A percentile compares a stretch with the other conserved stretches of the same genome.
Conservation (phyloP, 1,140 invertebrate genomes). For the Wasmannia auropunctata region DNA sequence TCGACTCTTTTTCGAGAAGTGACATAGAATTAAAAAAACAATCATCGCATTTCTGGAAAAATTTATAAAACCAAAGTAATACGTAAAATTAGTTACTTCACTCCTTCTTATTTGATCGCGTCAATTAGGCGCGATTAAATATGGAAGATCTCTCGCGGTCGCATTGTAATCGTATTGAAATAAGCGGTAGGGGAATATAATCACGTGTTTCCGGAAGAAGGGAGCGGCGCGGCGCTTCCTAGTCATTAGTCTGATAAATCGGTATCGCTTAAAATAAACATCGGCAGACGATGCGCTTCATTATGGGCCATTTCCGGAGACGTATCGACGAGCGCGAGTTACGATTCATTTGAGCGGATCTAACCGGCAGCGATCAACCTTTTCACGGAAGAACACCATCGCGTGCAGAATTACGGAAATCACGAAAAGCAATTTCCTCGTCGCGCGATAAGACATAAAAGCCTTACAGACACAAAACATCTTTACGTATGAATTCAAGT, state of each 20-base stretch:
- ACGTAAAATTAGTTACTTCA: background rate
- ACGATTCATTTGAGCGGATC: constrained; percentile 41
- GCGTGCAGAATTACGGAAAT: constrained; percentile 40
- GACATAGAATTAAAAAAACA: background rate
- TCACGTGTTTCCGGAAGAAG: constrained; percentile 41
- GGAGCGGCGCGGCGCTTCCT: constrained; percentile 23
- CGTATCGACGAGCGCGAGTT: constrained; percentile 40
- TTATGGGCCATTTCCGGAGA: constrained; percentile 42
- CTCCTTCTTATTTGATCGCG: background rate
- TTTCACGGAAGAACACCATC: constrained; percentile 29
- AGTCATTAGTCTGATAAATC: constrained; percentile 51
- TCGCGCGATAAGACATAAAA: background rate
- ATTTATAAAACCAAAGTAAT: background rate
- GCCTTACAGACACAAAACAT: background rate
- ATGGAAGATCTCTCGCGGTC: background rate
- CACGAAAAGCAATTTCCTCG: constrained; percentile 23
- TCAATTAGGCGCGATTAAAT: constrained; percentile 34
- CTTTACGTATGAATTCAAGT: background rate
- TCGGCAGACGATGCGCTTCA: constrained; percentile 32
- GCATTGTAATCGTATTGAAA: constrained; percentile 34
- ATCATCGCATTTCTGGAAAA: background rate
- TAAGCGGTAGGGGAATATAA: constrained; percentile 17
- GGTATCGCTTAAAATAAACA: constrained; percentile 52
- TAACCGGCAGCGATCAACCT: constrained; percentile 5
- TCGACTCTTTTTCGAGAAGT: background rate